Conservation (phyloP, 2,113 vertebrate species). For the Tenrec ecaudatus region DNA sequence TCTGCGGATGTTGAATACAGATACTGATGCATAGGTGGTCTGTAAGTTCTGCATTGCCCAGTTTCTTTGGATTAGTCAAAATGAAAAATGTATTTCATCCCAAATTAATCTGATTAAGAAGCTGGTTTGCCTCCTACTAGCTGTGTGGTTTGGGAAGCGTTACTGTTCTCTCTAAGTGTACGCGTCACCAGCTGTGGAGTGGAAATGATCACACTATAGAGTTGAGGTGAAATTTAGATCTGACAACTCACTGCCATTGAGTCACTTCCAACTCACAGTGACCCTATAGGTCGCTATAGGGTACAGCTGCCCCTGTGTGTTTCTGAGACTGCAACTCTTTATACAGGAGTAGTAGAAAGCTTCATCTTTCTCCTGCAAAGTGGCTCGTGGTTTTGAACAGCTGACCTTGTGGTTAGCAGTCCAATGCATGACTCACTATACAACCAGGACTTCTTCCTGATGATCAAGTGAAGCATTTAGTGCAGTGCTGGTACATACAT, state of each 20-base stretch:
- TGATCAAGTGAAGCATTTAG: not conserved
- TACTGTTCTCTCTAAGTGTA: not conserved
- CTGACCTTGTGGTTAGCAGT: no score
- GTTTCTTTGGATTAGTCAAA: constrained; percentile 50
- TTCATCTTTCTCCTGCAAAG: no score
- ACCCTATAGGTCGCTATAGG: no score
- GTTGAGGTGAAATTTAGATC: not conserved
- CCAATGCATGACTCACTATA: no score
- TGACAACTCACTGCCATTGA: not conserved
- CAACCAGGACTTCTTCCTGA: no score
- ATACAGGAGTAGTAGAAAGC: no score
- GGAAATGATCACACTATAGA: not conserved
- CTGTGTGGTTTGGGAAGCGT: not conserved
- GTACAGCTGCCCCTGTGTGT: no score
- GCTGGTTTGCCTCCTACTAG: not conserved
- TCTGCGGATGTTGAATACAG: not conserved
- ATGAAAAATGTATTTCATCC: constrained; percentile 22
- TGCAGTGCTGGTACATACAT: not conserved
- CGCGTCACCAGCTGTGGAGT: not conserved
- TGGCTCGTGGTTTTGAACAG: no score
- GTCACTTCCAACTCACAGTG: no score
- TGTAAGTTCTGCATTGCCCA: not conserved
- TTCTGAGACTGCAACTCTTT: no score
- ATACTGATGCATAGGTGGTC: not conserved
- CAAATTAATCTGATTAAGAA: not conserved